Evolutionary conservation across 2,888 invertebrate genomes (phyloP).

Genomic region (Willowsia nigromaculata): DNA sequence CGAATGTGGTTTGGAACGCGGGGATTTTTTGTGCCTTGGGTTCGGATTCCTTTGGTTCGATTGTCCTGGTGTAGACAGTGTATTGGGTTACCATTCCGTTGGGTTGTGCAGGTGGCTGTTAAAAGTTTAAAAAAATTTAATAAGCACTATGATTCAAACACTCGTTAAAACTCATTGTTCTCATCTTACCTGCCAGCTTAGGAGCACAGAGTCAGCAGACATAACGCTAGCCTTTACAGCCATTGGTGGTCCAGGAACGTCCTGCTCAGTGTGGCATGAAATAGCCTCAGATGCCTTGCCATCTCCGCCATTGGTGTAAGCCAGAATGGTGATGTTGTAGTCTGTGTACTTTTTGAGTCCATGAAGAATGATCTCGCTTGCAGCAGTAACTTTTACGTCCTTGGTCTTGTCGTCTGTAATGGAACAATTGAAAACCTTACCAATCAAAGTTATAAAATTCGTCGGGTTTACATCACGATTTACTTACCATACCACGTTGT

Average conservation of each 20-base stretch:
- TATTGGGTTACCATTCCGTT: slow-evolving; percentile 96
- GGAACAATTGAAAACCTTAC: slow-evolving; percentile 69
- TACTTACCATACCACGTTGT: slow-evolving; percentile 94
- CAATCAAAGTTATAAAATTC: no score
- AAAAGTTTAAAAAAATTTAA: not conserved
- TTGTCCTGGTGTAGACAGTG: slow-evolving; percentile 86
- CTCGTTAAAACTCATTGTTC: not conserved
- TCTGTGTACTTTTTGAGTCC: slow-evolving; percentile 97
- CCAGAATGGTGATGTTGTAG: slow-evolving; percentile 97
- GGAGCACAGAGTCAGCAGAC: slow-evolving; percentile 93
- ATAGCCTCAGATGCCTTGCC: slow-evolving; percentile 93
- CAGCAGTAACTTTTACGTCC: slow-evolving; percentile 94
- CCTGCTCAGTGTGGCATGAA: slow-evolving; percentile 97
- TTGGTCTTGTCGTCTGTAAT: slow-evolving; percentile 90
- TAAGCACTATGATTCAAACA: not conserved
- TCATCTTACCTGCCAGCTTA: slow-evolving; percentile 88
- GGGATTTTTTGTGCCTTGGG: slow-evolving; percentile 83
- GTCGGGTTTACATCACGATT: no score
- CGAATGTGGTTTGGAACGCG: slow-evolving; percentile 92
- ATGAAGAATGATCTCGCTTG: slow-evolving; percentile 95
- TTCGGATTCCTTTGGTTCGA: slow-evolving; percentile 77
- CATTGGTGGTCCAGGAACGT: slow-evolving; percentile 95
- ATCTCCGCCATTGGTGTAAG: slow-evolving; percentile 96
- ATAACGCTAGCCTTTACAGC: slow-evolving; percentile 96
- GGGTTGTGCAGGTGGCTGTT: slow-evolving; percentile 89